Base-by-base conservation (phyloP, 2,797 vertebrate genomes). In the Urophycis tenuis region DNA sequence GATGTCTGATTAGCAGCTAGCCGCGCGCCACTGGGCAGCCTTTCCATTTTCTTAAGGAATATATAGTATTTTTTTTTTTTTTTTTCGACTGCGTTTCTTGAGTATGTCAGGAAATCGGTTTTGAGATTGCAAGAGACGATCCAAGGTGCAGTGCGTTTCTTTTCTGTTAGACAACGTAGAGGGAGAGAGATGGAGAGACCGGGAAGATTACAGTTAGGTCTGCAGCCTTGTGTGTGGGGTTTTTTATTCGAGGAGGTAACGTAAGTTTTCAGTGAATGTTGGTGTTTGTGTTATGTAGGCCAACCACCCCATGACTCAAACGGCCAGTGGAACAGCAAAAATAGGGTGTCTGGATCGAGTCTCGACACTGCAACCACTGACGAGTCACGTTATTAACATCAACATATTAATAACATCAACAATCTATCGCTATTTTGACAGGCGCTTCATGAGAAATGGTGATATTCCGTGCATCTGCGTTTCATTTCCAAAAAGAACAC, bases 231-330 rank as follows among this genome's bases (percentile, higher is more conserved):
- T 73, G 81, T 81, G 69, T 81, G 32, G 2, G 5, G 31, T 78
- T 82, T 81, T 81, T 87, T n/a, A n/a, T n/a, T n/a, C n/a, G n/a
- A n/a, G n/a, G 67, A 86, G 77, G 15, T 70, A 29, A 25, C 64
- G 3, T 69, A 30, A 8, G 29, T 11, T 53, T 60, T 9, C n/a
- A 10, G 53, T 60, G n/a, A 60, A 60, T 2, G 53, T 60, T 60
- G 8, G n/a, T 25, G 53, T 25, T 60, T 19, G 5, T 53, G 17
- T 9, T 60, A 10, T 25, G 7, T 25, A 60, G 5, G 53, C 17
- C 6, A 7, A 19, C 33, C 36, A 39, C 7, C 36, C 5, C 11
- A 53, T 22, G 45, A 53, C 45, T 41, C 39, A 17, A 14, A 41
- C 14, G 14, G 12, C 39, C 19, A 22, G 17, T 53, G 45, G 19